phyloP scores from a whole-genome alignment of 2,888 invertebrate genomes.

The Enoplolaimus lenunculus region DNA sequence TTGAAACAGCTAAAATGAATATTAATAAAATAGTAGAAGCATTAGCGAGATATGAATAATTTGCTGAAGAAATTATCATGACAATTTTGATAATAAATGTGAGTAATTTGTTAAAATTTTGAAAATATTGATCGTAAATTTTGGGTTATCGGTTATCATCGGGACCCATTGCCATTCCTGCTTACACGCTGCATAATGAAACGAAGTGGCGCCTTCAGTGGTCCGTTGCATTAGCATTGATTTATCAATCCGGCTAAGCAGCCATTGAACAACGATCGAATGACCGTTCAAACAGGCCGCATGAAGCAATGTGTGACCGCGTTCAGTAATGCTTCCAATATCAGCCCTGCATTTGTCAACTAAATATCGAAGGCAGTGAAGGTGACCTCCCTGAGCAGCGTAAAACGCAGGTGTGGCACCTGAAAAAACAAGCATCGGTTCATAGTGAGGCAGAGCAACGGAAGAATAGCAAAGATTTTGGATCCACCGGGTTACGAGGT shows the following conservation, averaged over 20 bases:
- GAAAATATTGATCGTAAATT: no score
- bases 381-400: slow-evolving; percentile 33
- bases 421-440: slow-evolving; percentile 20
- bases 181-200: slow-evolving; percentile 27
- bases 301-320: slow-evolving; percentile 35
- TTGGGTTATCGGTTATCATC: no score
- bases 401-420: slow-evolving; percentile 34
- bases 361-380: slow-evolving; percentile 31
- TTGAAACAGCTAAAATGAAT: no score
- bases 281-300: slow-evolving; percentile 33
- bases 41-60: no score
- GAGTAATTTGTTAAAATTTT: no score
- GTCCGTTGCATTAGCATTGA: slow-evolving; percentile 31
- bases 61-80: no score
- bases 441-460: no score
- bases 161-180: no score
- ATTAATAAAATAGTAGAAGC: no score
- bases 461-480: no score
- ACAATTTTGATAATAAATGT: no score
- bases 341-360: slow-evolving; percentile 33
- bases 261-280: slow-evolving; percentile 27
- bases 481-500: no score
- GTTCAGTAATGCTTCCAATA: slow-evolving; percentile 28
- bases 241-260: slow-evolving; percentile 23
- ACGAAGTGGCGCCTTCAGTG: slow-evolving; percentile 31